Evolutionary conservation across 2,888 invertebrate species (phyloP), one percentile per base, ranked within the genome.

Genomic region (Drosophila recens): DNA sequence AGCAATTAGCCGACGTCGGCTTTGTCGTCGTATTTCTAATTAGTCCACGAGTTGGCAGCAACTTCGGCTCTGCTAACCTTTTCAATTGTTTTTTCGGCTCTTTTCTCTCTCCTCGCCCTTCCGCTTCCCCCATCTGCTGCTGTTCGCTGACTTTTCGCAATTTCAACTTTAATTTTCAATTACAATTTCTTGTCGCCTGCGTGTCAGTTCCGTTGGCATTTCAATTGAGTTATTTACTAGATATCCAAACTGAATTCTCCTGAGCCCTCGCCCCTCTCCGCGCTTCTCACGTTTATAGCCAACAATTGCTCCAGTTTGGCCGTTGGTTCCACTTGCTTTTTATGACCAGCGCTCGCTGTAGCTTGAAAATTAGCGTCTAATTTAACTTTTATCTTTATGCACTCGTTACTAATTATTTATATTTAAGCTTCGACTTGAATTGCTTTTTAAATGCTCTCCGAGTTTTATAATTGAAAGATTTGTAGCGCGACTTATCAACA

Each of bases 181-280:
- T 80, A 75, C 82, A 72, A 84, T 84, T 88, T 84, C 79, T 88
- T 84, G 86, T 86, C 74, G 78, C 82, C 87, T 81, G 85, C 89
- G 85, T 84, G 89, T 87, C 89, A 86, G 79, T 85, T 86, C 68
- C 89, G 87, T 89, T 87, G 90, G 85, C 87, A 89, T 90, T 90
- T 90, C 90, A 83, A 90, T 90, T 90, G 88, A 90, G 90, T 82
- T 85, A 89, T 87, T 89, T 89, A 57, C 76, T 38, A 54, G 75
- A 64, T 72, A 80, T 51, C 71, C 67, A 42, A 54, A 34, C 17
- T 52, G 33, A 20, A 52, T 48, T 33, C 20, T 34, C 23, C 38
- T 8, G 8, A 8, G 5, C 30, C 10, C 36, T 23, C 30, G 30
- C n/a, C 27, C n/a, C 4, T 15, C 8, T 10, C 2, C 17, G 3